Percentiles rank a stretch among this genome's conserved stretches.
These are phyloP conservation scores for Zelostemma sp. DNA, from an alignment of 1,140 invertebrate genomes.

Conservation along the genomic window DNA sequence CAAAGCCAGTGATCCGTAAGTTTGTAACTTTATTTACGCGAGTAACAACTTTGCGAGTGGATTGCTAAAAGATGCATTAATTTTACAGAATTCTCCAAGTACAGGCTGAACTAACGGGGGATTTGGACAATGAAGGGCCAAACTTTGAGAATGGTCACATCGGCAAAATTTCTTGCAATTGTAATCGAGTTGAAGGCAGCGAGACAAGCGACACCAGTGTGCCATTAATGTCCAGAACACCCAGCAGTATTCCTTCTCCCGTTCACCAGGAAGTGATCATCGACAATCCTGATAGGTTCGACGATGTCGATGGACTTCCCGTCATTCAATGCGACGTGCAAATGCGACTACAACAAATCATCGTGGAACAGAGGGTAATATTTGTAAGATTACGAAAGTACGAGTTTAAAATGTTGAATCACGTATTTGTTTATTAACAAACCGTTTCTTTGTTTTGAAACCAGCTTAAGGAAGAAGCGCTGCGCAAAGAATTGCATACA, in stretches of 20 bases:
- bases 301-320: conserved; percentile 84
- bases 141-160: conserved; percentile 31
- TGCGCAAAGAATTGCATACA: conserved; percentile 79
- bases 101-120: conserved; percentile 32
- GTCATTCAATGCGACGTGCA: conserved; percentile 84
- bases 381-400: too few species aligned
- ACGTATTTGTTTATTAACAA: too few species aligned
- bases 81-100: conserved; percentile 41
- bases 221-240: conserved; percentile 61
- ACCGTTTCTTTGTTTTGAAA: conserved; percentile 43
- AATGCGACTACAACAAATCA: conserved; percentile 83
- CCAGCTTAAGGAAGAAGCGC: conserved; percentile 77
- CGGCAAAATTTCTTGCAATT: conserved; percentile 44
- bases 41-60: not conserved
- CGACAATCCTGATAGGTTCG: conserved; percentile 67
- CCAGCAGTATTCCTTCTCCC: conserved; percentile 67
- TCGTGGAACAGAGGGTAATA: conserved; percentile 80
- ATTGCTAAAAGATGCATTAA: not conserved
- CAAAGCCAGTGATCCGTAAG: conserved; percentile 62
- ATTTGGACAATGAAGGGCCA: conserved; percentile 47
- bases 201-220: conserved; percentile 63
- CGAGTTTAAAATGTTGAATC: too few species aligned
- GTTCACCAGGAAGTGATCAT: conserved; percentile 59
- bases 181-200: conserved; percentile 58
- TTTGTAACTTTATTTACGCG: conserved; percentile 8